These are phyloP conservation scores for Puma concolor DNA, from an alignment of 2,113 vertebrate genomes.

Conservation along the genomic window DNA sequence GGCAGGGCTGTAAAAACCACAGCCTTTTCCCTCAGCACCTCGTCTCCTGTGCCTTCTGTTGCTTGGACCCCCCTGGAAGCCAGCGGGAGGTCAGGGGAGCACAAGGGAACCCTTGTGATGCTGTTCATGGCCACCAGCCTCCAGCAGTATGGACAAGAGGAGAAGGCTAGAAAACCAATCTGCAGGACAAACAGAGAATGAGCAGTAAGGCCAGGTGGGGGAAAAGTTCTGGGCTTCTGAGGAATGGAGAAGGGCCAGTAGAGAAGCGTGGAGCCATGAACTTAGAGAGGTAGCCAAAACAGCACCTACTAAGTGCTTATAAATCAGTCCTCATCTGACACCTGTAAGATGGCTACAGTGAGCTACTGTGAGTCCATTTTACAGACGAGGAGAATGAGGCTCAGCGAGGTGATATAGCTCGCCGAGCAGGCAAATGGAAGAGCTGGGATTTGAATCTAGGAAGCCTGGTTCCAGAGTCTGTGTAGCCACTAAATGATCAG, in stretches of 20 bases:
- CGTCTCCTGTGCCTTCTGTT: background rate
- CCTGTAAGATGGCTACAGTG: background rate
- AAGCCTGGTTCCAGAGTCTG: background rate
- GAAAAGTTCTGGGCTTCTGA: fast-evolving
- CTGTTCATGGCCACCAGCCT: background rate
- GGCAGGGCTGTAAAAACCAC: fast-evolving
- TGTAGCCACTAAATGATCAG: background rate
- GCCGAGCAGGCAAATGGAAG: background rate
- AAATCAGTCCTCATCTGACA: background rate
- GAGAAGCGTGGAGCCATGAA: background rate
- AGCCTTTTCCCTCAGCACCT: background rate
- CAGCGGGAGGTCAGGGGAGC: background rate
- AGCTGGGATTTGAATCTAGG: background rate
- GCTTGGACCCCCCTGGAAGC: background rate
- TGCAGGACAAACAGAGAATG: background rate
- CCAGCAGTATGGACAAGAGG: background rate
- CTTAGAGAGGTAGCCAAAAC: background rate
- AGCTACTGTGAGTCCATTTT: background rate
- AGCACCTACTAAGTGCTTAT: background rate
- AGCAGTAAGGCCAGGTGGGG: too few relatives aligned
- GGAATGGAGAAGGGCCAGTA: background rate
- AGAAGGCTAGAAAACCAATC: background rate
- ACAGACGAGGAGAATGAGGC: background rate
- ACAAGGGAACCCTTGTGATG: background rate
- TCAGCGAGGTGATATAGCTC: background rate